A percentile compares a stretch with the other conserved stretches of the same genome.
Conservation (phyloP, 2,888 invertebrate genomes). For the Aethes cnicana region DNA sequence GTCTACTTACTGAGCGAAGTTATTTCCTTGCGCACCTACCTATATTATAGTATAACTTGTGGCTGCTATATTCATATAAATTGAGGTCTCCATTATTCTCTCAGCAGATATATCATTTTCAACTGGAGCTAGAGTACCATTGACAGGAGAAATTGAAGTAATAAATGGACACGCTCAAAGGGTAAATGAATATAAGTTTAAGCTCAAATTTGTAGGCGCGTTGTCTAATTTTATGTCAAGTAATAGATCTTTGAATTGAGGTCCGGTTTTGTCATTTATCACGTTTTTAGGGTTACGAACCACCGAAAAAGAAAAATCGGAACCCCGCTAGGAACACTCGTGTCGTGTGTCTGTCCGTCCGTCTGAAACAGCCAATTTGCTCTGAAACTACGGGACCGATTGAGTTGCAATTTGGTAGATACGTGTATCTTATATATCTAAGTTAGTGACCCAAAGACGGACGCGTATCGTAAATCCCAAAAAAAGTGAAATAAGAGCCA, state of each 20-base stretch:
- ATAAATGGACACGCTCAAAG: no score
- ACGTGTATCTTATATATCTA: no score
- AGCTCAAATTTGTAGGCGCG: no score
- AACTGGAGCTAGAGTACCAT: constrained; percentile 2
- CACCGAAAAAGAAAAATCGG: no score
- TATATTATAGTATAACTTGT: constrained; percentile 54
- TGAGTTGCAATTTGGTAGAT: not conserved
- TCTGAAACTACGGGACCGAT: not conserved
- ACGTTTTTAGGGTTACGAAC: not conserved
- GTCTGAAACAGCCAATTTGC: not conserved
- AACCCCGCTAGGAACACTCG: not conserved
- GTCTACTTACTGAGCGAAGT: constrained; percentile 33
- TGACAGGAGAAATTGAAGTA: not conserved
- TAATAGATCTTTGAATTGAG: no score
- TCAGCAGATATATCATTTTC: constrained; percentile 28
- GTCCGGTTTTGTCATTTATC: not conserved
- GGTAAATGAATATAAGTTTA: no score
- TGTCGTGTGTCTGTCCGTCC: not conserved
- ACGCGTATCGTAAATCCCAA: not conserved
- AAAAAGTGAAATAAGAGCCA: no score
- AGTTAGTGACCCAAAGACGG: not conserved
- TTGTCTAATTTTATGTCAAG: no score
- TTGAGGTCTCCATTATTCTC: constrained; percentile 52
- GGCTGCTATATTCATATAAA: no score
- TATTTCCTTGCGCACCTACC: constrained; percentile 57